These are phyloP conservation scores for Plebejus argus DNA, from an alignment of 2,888 invertebrate species.

Conservation along the genomic window DNA sequence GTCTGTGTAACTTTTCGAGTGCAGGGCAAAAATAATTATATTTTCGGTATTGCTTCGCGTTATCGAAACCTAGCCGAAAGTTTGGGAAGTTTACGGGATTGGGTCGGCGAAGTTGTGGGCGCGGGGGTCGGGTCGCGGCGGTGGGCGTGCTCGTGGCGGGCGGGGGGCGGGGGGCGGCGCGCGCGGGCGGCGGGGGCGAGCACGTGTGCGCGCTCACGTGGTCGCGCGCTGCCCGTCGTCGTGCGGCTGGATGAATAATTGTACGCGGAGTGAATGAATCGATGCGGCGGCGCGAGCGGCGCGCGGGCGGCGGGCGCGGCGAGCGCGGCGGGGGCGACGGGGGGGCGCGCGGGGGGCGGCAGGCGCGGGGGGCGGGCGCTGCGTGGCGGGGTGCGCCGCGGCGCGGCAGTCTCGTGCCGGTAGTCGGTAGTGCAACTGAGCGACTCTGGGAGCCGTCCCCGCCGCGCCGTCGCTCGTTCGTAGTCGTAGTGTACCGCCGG, in stretches of 20 bases:
- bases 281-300: conserved; percentile 63
- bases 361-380: conserved; percentile 57
- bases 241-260: conserved; percentile 78
- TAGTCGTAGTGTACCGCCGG: conserved; percentile 82
- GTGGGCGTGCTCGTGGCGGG: conserved; percentile 49
- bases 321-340: conserved; percentile 42
- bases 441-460: conserved; percentile 83
- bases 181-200: conserved; percentile 56
- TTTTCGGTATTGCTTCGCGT: neutral
- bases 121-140: conserved; percentile 50
- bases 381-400: conserved; percentile 63
- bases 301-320: conserved; percentile 56
- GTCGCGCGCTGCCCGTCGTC: conserved; percentile 64
- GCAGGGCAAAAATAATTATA: neutral
- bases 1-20: neutral
- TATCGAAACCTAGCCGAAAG: conserved; percentile 1
- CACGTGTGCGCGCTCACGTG: conserved; percentile 78
- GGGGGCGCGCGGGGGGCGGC: conserved; percentile 58
- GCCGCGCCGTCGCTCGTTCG: conserved; percentile 79
- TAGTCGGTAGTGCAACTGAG: conserved; percentile 85
- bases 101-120: conserved; percentile 40
- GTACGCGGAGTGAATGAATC: conserved; percentile 79
- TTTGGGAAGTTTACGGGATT: neutral
- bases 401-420: conserved; percentile 85
- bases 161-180: conserved; percentile 52